phyloP scores from a whole-genome alignment of 53 echinoderm and acorn worm species.

The Luidia sarsii region DNA sequence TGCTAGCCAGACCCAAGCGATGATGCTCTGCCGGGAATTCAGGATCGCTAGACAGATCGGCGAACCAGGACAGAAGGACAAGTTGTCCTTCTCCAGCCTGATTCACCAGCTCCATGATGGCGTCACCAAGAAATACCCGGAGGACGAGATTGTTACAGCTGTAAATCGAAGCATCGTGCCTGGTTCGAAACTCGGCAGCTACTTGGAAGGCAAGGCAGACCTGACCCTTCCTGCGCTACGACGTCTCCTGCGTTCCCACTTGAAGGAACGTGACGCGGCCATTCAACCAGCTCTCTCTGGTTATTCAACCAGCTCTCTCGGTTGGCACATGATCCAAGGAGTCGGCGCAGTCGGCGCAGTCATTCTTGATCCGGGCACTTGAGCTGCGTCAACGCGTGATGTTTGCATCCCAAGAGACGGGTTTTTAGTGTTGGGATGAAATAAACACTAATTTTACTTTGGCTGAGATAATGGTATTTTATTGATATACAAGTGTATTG shows the following conservation, averaged over 20 bases:
- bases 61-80: too few species aligned
- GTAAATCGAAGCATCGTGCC: conserved; percentile 48
- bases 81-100: too few species aligned
- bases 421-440: too few species aligned
- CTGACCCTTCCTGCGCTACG: conserved; percentile 47
- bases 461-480: too few species aligned
- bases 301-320: conserved; percentile 58
- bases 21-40: too few species aligned
- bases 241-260: conserved; percentile 53
- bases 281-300: too few species aligned
- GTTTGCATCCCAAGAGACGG: not conserved
- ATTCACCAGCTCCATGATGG: conserved; percentile 57
- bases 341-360: conserved; percentile 48
- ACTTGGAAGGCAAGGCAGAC: conserved; percentile 53
- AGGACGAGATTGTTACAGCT: conserved; percentile 43
- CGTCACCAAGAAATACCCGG: conserved; percentile 5
- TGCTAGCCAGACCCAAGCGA: too few species aligned
- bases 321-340: conserved; percentile 49
- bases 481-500: too few species aligned
- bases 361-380: conserved; percentile 66
- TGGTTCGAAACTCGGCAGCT: conserved; percentile 48
- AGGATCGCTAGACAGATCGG: too few species aligned
- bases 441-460: too few species aligned
- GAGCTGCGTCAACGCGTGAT: conserved; percentile 65
- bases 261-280: conserved; percentile 63